Evolutionary conservation across 2,888 invertebrate genomes (phyloP).

Genomic region (Luperina testacea): DNA sequence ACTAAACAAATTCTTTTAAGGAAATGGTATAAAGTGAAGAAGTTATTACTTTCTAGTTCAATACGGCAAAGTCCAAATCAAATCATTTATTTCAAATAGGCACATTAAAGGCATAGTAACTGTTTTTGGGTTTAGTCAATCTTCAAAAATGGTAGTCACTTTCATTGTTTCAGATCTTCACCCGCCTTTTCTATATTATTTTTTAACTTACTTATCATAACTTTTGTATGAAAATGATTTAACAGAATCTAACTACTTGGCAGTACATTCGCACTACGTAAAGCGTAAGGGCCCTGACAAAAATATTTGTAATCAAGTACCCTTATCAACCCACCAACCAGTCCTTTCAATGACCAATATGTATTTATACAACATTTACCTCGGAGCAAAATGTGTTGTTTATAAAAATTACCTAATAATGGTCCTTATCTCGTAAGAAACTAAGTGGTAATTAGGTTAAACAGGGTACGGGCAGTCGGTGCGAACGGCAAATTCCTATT

Average conservation of each 20-base stretch:
- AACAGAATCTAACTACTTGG: background rate
- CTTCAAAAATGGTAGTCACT: background rate
- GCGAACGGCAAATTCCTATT: conserved; percentile 86
- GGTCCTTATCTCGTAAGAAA: conserved; percentile 72
- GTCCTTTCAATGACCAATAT: conserved; percentile 57
- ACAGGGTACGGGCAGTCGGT: conserved; percentile 77
- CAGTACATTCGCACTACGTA: background rate
- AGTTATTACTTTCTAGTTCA: conserved; percentile 32
- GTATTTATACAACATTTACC: conserved; percentile 58
- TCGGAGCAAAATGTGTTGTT: conserved; percentile 59
- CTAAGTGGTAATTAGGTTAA: conserved; percentile 82
- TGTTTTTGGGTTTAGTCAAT: background rate
- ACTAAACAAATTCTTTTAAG: conserved; percentile 29
- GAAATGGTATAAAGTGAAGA: conserved; percentile 4
- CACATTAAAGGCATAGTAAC: background rate
- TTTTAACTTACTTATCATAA: background rate
- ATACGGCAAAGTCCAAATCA: background rate
- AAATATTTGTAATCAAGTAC: conserved; percentile 50
- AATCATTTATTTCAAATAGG: too few relatives aligned
- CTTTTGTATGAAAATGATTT: background rate
- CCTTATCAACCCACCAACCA: conserved; percentile 48
- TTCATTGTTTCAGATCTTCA: background rate
- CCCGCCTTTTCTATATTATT: background rate
- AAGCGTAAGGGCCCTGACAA: conserved; percentile 14
- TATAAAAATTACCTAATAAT: conserved; percentile 76